A percentile compares a stretch with the other conserved stretches of the same genome.
Conservation (phyloP, 2,888 invertebrate species). For the Melikaiella ostensackeni region DNA sequence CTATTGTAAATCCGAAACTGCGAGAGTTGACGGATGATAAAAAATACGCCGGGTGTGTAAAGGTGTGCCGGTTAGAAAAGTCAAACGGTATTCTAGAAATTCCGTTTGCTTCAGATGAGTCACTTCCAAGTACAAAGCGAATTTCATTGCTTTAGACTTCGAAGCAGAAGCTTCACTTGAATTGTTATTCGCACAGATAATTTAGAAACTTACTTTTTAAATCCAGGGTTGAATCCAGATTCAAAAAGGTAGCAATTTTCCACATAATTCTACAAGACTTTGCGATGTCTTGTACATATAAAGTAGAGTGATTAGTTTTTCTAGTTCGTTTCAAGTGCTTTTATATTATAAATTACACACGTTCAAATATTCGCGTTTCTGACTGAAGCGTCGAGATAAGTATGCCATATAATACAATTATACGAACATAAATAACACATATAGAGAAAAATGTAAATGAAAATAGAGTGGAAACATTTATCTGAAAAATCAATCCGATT, state of each 20-base stretch:
- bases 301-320: slow-evolving; percentile 9
- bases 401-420: slow-evolving; percentile 17
- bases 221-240: background rate
- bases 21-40: background rate
- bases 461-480: slow-evolving; percentile 23
- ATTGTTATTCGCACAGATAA: slow-evolving; percentile 1
- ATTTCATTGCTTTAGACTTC: slow-evolving; percentile 8
- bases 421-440: slow-evolving; percentile 10
- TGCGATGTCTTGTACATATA: background rate
- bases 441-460: background rate
- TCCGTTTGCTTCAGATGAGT: background rate
- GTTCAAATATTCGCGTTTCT: background rate
- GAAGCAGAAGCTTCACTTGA: background rate
- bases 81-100: background rate
- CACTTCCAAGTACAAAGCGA: slow-evolving; percentile 16
- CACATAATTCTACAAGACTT: background rate
- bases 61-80: background rate
- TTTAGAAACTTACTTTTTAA: background rate
- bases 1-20: background rate
- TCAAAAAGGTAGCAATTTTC: background rate
- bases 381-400: slow-evolving; percentile 11
- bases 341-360: background rate
- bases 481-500: slow-evolving; percentile 10
- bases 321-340: slow-evolving; percentile 13
- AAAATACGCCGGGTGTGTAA: background rate